These are phyloP conservation scores for Mesocentrotus franciscanus DNA, from an alignment of 53 echinoderm and acorn worm species.

Conservation along the genomic window DNA sequence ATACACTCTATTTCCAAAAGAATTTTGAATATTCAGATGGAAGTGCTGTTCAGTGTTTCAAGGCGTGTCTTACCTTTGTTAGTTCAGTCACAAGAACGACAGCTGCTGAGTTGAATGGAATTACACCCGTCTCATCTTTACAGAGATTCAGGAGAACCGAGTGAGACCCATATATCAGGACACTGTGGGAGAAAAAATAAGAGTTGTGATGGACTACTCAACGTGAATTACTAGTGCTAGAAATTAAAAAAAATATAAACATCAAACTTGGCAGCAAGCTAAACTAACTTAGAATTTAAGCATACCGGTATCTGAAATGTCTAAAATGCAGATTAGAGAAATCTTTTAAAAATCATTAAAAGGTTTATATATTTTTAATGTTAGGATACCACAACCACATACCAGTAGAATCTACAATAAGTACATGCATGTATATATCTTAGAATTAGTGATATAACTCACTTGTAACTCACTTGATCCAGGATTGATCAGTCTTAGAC, in stretches of 20 bases:
- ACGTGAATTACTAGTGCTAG: background rate
- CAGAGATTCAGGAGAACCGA: conserved; percentile 75
- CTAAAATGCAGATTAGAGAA: too few species aligned
- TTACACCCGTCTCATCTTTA: conserved; percentile 72
- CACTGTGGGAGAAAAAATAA: conserved; percentile 37
- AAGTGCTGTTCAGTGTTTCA: background rate
- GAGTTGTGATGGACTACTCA: background rate
- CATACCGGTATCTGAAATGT: too few species aligned
- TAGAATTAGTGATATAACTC: too few species aligned
- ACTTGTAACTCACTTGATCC: too few species aligned
- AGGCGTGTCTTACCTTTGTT: conserved; percentile 63
- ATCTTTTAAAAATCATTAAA: too few species aligned
- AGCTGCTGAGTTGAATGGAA: conserved; percentile 79
- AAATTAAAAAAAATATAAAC: background rate
- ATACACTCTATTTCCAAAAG: too few species aligned
- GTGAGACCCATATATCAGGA: conserved; percentile 81
- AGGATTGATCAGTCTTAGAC: too few species aligned
- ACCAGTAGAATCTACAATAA: too few species aligned
- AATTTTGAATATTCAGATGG: too few species aligned
- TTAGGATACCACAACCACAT: too few species aligned
- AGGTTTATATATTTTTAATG: too few species aligned
- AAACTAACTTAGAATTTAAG: background rate
- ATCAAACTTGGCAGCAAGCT: background rate
- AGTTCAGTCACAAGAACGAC: conserved; percentile 80
- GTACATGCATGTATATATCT: too few species aligned